These are phyloP conservation scores for Cataglyphis altisquamis DNA, from an alignment of 2,888 invertebrate genomes.

Conservation along the genomic window DNA sequence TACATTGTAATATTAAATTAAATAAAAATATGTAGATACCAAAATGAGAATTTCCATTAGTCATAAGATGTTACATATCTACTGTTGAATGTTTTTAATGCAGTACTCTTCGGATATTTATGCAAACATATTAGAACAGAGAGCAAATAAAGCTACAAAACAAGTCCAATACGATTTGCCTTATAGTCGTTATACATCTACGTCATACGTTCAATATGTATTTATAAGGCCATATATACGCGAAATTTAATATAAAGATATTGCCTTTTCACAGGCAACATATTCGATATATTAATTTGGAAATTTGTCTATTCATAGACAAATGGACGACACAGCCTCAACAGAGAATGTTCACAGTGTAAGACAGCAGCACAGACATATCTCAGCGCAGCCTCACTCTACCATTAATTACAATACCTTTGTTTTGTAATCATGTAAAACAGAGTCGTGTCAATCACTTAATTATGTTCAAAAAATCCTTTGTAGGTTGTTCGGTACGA, in stretches of 20 bases:
- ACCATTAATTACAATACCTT: slow-evolving; percentile 68
- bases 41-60: slow-evolving; percentile 49
- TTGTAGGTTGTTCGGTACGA: slow-evolving; percentile 58
- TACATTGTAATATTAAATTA: neutral
- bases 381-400: slow-evolving; percentile 79
- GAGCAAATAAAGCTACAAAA: slow-evolving; percentile 80
- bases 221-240: slow-evolving; percentile 81
- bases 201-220: slow-evolving; percentile 71
- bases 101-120: slow-evolving; percentile 71
- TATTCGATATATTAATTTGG: slow-evolving; percentile 79
- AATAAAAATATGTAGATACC: neutral
- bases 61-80: slow-evolving; percentile 70
- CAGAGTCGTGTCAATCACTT: slow-evolving; percentile 51
- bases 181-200: slow-evolving; percentile 71
- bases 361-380: slow-evolving; percentile 78
- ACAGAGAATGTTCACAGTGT: slow-evolving; percentile 84
- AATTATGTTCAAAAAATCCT: slow-evolving; percentile 68
- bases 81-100: slow-evolving; percentile 72
- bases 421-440: slow-evolving; percentile 67
- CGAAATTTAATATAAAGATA: slow-evolving; percentile 78
- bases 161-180: slow-evolving; percentile 79
- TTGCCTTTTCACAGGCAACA: slow-evolving; percentile 71
- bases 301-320: slow-evolving; percentile 76
- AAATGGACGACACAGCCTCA: slow-evolving; percentile 82
- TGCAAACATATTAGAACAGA: slow-evolving; percentile 78